Evolutionary conservation across 2,113 vertebrate species (phyloP).

Genomic region (Coptodon rendalli): DNA sequence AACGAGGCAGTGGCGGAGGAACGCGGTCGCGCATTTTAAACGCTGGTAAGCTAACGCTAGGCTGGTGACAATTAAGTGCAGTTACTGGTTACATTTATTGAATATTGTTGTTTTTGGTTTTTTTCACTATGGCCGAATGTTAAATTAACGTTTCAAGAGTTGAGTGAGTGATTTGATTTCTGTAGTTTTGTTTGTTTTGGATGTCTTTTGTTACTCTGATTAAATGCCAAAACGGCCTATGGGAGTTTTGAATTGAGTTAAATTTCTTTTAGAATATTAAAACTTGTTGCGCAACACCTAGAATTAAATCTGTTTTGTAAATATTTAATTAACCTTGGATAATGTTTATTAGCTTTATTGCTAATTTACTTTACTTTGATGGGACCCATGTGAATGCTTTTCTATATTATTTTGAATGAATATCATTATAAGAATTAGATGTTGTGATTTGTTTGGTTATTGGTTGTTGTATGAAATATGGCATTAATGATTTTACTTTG

Average conservation of each 20-base stretch:
- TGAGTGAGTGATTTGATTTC: too few species aligned
- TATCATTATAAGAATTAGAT: background rate
- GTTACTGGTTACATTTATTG: too few species aligned
- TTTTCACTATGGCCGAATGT: too few species aligned
- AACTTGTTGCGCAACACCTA: background rate
- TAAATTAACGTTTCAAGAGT: too few species aligned
- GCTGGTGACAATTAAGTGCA: too few species aligned
- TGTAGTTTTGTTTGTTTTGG: background rate
- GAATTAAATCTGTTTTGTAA: background rate
- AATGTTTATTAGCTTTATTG: background rate
- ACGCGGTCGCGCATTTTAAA: too few species aligned
- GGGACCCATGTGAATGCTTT: background rate
- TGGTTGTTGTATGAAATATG: background rate
- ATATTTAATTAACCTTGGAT: background rate
- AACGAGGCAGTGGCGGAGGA: too few species aligned
- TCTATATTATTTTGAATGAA: background rate
- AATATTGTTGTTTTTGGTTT: too few species aligned
- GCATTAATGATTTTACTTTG: background rate
- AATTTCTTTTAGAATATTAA: background rate
- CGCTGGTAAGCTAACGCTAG: too few species aligned
- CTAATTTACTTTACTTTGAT: background rate
- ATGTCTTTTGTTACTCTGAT: background rate
- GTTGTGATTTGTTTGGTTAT: background rate
- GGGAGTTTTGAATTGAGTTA: rapidly evolving
- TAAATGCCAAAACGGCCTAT: background rate